Conservation (phyloP, 2,113 vertebrate species). For the Lepus europaeus region DNA sequence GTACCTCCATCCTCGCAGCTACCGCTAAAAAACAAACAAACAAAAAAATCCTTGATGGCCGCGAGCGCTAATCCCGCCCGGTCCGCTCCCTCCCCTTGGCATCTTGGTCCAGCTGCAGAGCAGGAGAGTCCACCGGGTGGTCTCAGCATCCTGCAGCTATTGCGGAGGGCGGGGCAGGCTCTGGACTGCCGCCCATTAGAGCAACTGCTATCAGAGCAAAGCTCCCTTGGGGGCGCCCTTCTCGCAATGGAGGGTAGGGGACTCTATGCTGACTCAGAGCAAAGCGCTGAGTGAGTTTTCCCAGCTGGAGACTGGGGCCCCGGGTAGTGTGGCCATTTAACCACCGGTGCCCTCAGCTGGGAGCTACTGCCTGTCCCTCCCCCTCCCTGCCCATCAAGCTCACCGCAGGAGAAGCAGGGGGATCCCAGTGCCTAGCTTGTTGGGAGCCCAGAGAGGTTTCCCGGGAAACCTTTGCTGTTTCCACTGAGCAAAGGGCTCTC, state of each 20-base stretch:
- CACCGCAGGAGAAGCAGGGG: constrained; percentile 46
- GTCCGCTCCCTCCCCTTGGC: constrained; percentile 20
- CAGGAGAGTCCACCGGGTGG: neutral
- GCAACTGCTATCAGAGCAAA: constrained; percentile 59
- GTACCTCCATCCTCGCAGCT: constrained; percentile 20
- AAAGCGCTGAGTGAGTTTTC: constrained; percentile 56
- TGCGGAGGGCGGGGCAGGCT: constrained; percentile 43
- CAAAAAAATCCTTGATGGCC: constrained; percentile 19
- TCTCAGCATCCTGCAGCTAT: constrained; percentile 65
- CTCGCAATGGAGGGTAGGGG: constrained; percentile 7
- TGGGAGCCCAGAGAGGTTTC: constrained; percentile 62
- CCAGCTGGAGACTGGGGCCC: neutral
- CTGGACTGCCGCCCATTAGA: constrained; percentile 53
- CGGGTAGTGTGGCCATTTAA: neutral
- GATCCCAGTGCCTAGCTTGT: constrained; percentile 59
- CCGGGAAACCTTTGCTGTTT: constrained; percentile 63
- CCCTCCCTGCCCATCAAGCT: neutral
- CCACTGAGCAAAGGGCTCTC: constrained; percentile 54
- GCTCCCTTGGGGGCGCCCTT: constrained; percentile 65
- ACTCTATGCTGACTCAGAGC: constrained; percentile 71
- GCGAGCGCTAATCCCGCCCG: neutral
- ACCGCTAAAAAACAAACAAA: neutral
- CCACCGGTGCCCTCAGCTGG: neutral
- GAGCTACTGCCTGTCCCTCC: neutral
- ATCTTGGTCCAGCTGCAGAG: constrained; percentile 53